Percentiles rank a stretch among this genome's conserved stretches.
Conservation (phyloP, 2,113 vertebrate species). For the Catagonus wagneri region DNA sequence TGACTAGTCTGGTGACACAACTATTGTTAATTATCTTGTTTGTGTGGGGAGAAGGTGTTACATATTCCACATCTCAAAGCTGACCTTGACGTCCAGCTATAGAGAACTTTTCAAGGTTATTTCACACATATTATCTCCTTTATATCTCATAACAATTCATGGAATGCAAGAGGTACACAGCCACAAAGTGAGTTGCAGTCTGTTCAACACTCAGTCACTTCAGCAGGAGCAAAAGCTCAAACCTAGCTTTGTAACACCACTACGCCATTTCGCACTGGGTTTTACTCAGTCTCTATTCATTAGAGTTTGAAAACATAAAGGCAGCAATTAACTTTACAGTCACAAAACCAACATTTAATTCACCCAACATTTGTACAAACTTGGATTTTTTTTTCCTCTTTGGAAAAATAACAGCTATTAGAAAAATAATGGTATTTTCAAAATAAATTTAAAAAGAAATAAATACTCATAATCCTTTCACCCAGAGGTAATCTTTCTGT, state of each 20-base stretch:
- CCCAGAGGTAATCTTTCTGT: not conserved
- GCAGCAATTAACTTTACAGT: not conserved
- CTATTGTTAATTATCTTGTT: conserved; percentile 64
- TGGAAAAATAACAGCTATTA: conserved; percentile 23
- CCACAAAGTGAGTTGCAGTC: not conserved
- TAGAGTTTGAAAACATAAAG: not conserved
- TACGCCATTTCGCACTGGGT: not conserved
- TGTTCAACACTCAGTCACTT: not conserved
- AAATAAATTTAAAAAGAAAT: conserved; percentile 39
- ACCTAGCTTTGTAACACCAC: not conserved
- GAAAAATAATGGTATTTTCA: not conserved
- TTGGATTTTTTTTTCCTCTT: not conserved
- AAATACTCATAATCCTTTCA: not conserved
- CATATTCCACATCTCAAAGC: not conserved
- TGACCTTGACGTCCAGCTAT: conserved; percentile 45
- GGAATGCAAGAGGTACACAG: not conserved
- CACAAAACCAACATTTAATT: not conserved
- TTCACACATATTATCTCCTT: not conserved
- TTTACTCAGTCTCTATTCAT: not conserved
- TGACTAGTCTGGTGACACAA: conserved; percentile 48
- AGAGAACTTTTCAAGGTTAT: conserved; percentile 64
- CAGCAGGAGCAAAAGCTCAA: not conserved
- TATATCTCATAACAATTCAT: conserved; percentile 53
- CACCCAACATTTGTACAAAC: not conserved
- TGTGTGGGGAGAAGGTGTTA: conserved; percentile 48